Base-by-base conservation (phyloP, 2,113 vertebrate genomes). In the Lethenteron camtschaticum region DNA sequence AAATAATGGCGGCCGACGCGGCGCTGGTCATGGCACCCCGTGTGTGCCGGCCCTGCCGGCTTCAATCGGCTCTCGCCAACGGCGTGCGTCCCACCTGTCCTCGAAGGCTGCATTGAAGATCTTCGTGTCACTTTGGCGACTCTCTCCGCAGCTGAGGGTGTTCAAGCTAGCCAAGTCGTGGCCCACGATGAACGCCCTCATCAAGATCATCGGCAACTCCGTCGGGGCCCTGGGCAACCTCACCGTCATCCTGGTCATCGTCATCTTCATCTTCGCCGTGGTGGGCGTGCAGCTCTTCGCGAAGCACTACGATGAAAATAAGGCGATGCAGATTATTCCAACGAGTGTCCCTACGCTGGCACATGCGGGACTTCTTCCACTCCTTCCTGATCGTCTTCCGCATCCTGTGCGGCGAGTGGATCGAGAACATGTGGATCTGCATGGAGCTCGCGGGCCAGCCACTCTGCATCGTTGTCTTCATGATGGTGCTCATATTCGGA, bases 321-420 rank as follows among this genome's bases (percentile, higher is more conserved):
- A 1, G 8, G 6, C 9, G 68, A 63, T 0, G 24, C 9, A 8
- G 9, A 66, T 2, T 1, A 9, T 66, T n/a, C 63, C n/a, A 20
- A 8, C 8, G 24, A 66, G 8, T 8, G 9, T 66, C 8, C 24
- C 24, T 8, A 2, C 83, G 81, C 20, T 84, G 83, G 83, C 83
- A 84, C 69, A 84, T 82, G 81, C 78, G 55, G 1, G 78, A 84
- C 68, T 79, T 84, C 70, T 78, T 68, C 56, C 83, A 82, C 71
- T 83, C 83, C 14, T 71, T 83, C 63, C 75, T 84, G 68, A 78
- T 84, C 74, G 76, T 84, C 18, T 84, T 84, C 74, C 79, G 83
- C 60, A 83, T 84, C 74, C 77, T 84, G 4, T 84, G 83, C 66
- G 81, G 83, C 70, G 83, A 84, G 68, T 84, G 83, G 83, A 84